Evolutionary conservation across 2,888 invertebrate genomes (phyloP).

Genomic region (Drosophila recens): DNA sequence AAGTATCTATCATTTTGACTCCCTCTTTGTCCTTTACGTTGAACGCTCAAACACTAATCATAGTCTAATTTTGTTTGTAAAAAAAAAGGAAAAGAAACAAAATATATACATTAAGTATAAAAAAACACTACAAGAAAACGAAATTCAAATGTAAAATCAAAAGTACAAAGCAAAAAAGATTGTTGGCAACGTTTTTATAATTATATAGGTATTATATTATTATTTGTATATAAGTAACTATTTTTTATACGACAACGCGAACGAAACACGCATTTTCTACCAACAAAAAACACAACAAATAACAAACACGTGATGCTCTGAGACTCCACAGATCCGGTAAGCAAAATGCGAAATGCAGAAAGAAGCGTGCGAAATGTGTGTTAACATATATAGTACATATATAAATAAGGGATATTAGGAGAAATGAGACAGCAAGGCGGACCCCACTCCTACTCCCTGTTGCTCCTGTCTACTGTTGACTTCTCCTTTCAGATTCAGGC

Average conservation of each 20-base stretch:
- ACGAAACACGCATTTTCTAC: constrained; percentile 44
- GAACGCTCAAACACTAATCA: constrained; percentile 36
- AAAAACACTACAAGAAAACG: constrained; percentile 45
- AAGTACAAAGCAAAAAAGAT: constrained; percentile 79
- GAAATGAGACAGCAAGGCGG: constrained; percentile 16
- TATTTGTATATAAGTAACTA: constrained; percentile 70
- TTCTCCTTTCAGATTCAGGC: constrained; percentile 52
- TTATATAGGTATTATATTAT: constrained; percentile 72
- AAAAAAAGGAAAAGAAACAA: constrained; percentile 20
- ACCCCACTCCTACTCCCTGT: background rate
- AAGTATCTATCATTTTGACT: constrained; percentile 51
- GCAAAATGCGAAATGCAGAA: constrained; percentile 30
- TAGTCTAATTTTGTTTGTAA: constrained; percentile 45
- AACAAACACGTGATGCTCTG: constrained; percentile 56
- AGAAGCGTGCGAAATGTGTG: constrained; percentile 25
- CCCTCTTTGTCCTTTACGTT: constrained; percentile 60
- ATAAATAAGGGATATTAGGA: constrained; percentile 9
- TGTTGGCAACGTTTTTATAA: constrained; percentile 79
- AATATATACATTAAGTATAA: constrained; percentile 7
- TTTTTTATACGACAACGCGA: constrained; percentile 74
- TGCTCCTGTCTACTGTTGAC: constrained; percentile 9
- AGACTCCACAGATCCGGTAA: constrained; percentile 57
- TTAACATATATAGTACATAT: constrained; percentile 15
- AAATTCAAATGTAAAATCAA: constrained; percentile 75
- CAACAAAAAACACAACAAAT: constrained; percentile 15